Base-by-base conservation (phyloP, 1,140 invertebrate genomes). In the Listronotus oregonensis region DNA sequence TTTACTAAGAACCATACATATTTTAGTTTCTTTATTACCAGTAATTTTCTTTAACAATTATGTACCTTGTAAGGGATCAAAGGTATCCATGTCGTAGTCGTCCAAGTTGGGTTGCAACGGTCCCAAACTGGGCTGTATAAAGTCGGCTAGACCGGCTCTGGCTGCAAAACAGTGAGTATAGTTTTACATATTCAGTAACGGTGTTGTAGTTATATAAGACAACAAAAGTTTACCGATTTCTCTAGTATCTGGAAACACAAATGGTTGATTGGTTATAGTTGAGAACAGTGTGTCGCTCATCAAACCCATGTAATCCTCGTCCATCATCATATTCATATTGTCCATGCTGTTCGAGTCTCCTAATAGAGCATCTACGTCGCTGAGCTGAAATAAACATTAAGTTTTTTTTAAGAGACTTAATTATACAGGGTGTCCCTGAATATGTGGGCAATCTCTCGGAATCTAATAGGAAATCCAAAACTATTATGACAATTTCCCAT, bases 71-170 rank as follows among this genome's bases (percentile, higher is more conserved):
- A 95, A 81, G 6, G 90, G 90, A 75, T 92, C 90, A 75, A 93
- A 86, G 73, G 92, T 95, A 73, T 94, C 92, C 90, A 94, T 95
- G 8, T 37, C 34, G 79, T 95, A 95, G 81, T 99, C 97, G 78
- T 98, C 96, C 70, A 99, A 85, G 83, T 95, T 96, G 64, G 96
- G 97, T 79, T 99, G 97, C 40, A 99, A 83, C 58, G 96, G 95
- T 52, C 96, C 90, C 69, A 99, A 85, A 77, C 95, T 97, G 52
- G 97, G 97, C 83, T 99, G 97, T 79, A 99, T 98, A 74, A 99
- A 95, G 82, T 99, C 96, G 12, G 96, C 94, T 74, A 91, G 83
- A 64, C 85, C 88, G 42, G 88, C 86, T 72, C 83, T 82, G 70
- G 84, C 88, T 88, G 75, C 64, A 79, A 77, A 72, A 69, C 37